Conservation (phyloP, 2,113 vertebrate genomes). For the Rhombomys opimus region DNA sequence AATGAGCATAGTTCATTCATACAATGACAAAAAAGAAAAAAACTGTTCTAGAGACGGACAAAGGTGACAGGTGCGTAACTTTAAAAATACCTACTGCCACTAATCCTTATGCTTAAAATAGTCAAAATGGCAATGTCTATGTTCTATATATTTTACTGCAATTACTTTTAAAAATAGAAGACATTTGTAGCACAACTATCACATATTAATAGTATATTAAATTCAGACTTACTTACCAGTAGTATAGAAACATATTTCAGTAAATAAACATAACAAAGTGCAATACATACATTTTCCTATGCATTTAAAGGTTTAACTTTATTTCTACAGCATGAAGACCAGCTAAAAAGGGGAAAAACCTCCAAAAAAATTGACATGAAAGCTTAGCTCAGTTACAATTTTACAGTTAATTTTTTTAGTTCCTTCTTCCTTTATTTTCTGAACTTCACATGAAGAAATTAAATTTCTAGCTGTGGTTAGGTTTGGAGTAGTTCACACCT, state of each 20-base stretch:
- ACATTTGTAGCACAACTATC: neutral
- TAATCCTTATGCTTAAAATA: neutral
- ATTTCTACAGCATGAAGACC: constrained; percentile 24
- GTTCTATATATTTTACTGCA: neutral
- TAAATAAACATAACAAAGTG: constrained; percentile 57
- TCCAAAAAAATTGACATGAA: constrained; percentile 26
- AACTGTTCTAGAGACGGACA: constrained; percentile 4
- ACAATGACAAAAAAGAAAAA: neutral
- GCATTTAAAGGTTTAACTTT: neutral
- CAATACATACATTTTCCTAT: neutral
- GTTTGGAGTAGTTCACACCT: neutral
- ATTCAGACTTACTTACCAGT: constrained; percentile 9
- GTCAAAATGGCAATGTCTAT: neutral
- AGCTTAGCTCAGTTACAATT: constrained; percentile 4
- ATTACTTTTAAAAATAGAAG: neutral
- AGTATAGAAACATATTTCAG: constrained; percentile 1
- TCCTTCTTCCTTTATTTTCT: constrained; percentile 4
- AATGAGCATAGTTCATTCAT: neutral
- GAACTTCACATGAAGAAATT: constrained; percentile 22
- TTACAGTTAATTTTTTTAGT: neutral
- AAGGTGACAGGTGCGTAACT: neutral
- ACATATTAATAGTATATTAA: constrained; percentile 44
- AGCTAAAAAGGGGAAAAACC: constrained; percentile 34
- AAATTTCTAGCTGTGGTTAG: neutral
- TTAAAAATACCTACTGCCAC: neutral